Conservation (phyloP, 2,888 invertebrate genomes). For the Bembecia ichneumoniformis region DNA sequence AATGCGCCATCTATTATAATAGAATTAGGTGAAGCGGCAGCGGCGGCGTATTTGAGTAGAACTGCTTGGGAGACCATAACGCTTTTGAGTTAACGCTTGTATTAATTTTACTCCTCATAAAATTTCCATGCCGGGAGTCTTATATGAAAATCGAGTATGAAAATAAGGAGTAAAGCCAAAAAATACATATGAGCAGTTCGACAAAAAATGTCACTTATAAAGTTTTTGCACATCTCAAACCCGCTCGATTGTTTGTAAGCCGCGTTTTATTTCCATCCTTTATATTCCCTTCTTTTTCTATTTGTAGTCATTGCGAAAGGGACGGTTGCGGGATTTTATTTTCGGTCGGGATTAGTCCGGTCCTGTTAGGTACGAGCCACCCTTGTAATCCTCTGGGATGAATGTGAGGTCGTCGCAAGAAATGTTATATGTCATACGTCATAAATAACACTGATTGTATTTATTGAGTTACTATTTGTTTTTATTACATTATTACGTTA, state of each 20-base stretch:
- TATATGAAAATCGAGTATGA: too few relatives aligned
- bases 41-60: too few relatives aligned
- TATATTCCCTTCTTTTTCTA: background rate
- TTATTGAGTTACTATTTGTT: too few relatives aligned
- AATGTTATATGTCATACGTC: background rate
- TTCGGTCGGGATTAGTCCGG: conserved; percentile 20
- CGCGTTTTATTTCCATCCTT: background rate
- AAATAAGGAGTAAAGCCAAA: too few relatives aligned
- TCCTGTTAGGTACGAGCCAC: conserved; percentile 11
- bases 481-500: too few relatives aligned
- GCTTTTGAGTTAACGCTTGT: too few relatives aligned
- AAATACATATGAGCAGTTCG: background rate
- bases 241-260: background rate
- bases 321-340: conserved; percentile 6
- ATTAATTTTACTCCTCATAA: too few relatives aligned
- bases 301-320: conserved; percentile 10
- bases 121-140: too few relatives aligned
- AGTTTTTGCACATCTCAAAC: background rate
- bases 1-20: too few relatives aligned
- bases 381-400: conserved; percentile 25
- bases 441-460: too few relatives aligned
- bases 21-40: too few relatives aligned
- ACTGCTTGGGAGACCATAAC: too few relatives aligned
- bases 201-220: background rate
- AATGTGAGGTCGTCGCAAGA: conserved; percentile 13